Evolutionary conservation across 1,140 invertebrate species (phyloP).

Genomic region (Rhopalosiphum padi): DNA sequence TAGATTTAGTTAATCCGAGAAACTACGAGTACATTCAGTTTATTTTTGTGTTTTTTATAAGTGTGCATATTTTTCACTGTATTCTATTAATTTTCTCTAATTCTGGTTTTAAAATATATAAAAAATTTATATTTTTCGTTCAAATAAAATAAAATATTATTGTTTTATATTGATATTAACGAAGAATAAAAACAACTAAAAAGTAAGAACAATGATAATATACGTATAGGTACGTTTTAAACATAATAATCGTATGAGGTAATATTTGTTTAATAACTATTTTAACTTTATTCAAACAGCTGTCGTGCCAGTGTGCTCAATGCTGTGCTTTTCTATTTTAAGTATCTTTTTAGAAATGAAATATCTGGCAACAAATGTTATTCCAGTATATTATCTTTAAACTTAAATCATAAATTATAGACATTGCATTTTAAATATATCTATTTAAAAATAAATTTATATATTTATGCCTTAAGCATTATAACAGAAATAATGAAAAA

Average conservation of each 20-base stretch:
- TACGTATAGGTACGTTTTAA: not conserved
- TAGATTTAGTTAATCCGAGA: not conserved
- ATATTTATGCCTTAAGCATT: not conserved
- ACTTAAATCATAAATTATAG: not conserved
- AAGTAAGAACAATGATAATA: slow-evolving; percentile 3
- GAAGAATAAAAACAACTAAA: slow-evolving; percentile 1
- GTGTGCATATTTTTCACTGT: not conserved
- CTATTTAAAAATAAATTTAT: not conserved
- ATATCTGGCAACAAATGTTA: not conserved
- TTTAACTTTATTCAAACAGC: not conserved
- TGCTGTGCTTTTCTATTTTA: not conserved
- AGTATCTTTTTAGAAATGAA: not conserved
- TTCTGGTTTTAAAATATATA: not conserved
- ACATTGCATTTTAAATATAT: not conserved
- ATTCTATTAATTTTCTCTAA: not conserved
- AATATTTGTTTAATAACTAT: not conserved
- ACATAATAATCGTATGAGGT: not conserved
- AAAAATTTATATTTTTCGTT: not conserved
- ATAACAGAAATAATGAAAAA: not conserved
- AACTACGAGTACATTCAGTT: not conserved
- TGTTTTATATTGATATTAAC: not conserved
- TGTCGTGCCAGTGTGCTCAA: not conserved
- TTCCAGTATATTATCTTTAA: slow-evolving; percentile 1
- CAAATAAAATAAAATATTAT: not conserved
- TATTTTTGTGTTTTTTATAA: not conserved